Base-by-base conservation (phyloP, 2,113 vertebrate genomes). In the Paratilapia polleni region DNA sequence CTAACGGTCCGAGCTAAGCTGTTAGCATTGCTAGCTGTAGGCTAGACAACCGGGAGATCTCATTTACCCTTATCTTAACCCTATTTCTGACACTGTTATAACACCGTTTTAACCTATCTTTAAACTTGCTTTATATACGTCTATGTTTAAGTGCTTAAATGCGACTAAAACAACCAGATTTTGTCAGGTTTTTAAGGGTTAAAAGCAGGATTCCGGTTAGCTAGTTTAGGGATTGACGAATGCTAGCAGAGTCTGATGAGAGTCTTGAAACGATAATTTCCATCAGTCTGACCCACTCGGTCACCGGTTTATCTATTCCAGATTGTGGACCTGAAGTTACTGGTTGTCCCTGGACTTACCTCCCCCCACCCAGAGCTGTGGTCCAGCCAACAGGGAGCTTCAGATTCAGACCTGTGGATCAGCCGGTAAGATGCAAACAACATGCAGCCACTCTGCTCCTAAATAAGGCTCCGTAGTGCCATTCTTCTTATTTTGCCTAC, bases 1-100 rank as follows among this genome's bases (percentile, higher is more conserved):
- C 90, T 90, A 92, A 54, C 68, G 2, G 75, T 74, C 26, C 31
- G 2, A 52, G 93, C 93, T 92, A 93, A 78, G 58, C n/a, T 61
- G 80, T 43, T 93, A 89, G 83, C 81, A n/a, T 4, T 11, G 81
- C 47, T 77, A 86, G n/a, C 64, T 26, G 11, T 7, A 7, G 34
- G 87, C 80, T 83, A 74, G 36, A 5, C n/a, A 47, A 22, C 60
- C 68, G 38, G 38, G 49, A 77, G 14, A 26, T 68, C 54, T 62
- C 20, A 7, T 73, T 82, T 79, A 58, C 3, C 34, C 12, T 54
- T 26, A 19, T 26, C 24, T 13, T 31, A 70, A 13, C 43, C 43
- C 43, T 52, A 5, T 15, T 22, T 31, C n/a, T 41, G 11, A n/a
- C 5, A 2, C 28, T 43, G 4, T 28, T 19, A 13, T 1, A 31